Evolutionary conservation across 2,888 invertebrate genomes (phyloP).

Genomic region (Orthonychiurus folsomi): DNA sequence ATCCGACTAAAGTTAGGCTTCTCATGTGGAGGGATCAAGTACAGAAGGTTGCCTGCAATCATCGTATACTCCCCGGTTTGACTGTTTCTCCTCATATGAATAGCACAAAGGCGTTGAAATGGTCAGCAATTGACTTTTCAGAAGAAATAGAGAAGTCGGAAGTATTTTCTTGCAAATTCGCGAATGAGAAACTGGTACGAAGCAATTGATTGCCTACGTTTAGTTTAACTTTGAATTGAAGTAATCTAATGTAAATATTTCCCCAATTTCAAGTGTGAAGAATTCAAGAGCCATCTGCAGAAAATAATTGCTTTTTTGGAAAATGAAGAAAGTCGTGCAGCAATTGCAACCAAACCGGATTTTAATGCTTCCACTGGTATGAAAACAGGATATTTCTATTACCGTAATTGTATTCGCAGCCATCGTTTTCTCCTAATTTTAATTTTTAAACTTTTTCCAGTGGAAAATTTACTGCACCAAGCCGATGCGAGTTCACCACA

Average conservation of each 20-base stretch:
- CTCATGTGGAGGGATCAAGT: slow-evolving; percentile 78
- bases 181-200: slow-evolving; percentile 29
- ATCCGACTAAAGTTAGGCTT: slow-evolving; percentile 61
- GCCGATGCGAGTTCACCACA: too few relatives aligned
- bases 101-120: slow-evolving; percentile 41
- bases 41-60: slow-evolving; percentile 44
- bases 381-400: too few relatives aligned
- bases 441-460: too few relatives aligned
- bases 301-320: background rate
- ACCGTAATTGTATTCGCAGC: too few relatives aligned
- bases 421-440: too few relatives aligned
- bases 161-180: slow-evolving; percentile 46
- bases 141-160: slow-evolving; percentile 44
- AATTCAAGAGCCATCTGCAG: background rate
- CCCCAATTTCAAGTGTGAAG: background rate
- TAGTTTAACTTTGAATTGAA: background rate
- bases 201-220: background rate
- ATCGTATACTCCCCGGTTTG: slow-evolving; percentile 53
- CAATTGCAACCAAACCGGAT: too few relatives aligned
- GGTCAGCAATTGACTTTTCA: slow-evolving; percentile 43
- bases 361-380: too few relatives aligned
- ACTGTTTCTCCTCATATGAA: slow-evolving; percentile 40
- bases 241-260: background rate
- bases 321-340: background rate
- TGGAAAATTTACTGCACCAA: too few relatives aligned